Conservation (phyloP, 2,113 vertebrate species). For the Crotalus helleri region DNA sequence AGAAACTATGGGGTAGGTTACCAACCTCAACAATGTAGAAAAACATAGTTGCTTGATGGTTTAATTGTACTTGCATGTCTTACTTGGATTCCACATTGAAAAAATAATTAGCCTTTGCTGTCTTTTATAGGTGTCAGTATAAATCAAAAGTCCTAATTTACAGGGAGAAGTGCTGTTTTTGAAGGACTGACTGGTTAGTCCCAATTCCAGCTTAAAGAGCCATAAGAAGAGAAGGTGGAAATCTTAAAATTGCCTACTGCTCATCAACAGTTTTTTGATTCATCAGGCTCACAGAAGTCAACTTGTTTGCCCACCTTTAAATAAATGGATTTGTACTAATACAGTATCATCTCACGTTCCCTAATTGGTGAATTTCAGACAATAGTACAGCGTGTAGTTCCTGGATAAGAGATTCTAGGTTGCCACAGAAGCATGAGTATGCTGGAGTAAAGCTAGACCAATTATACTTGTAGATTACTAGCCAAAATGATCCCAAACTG, state of each 20-base stretch:
- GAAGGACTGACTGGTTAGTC: not conserved
- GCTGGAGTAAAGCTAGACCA: not conserved
- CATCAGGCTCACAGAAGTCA: not conserved
- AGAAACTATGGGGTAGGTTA: not conserved
- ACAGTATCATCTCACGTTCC: not conserved
- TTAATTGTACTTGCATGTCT: not conserved
- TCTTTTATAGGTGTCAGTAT: not conserved
- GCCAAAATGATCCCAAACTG: not conserved
- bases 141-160: not conserved
- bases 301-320: not conserved
- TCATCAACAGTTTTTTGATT: not conserved
- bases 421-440: not conserved
- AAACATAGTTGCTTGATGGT: not conserved
- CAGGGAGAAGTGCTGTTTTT: not conserved
- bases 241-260: not conserved
- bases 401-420: not conserved
- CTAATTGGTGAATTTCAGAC: not conserved
- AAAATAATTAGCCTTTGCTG: not conserved
- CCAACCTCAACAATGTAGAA: not conserved
- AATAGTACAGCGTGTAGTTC: not conserved
- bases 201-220: not conserved
- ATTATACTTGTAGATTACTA: not conserved
- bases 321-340: not conserved
- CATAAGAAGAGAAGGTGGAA: not conserved
- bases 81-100: not conserved